Conservation (phyloP, 2,113 vertebrate species). For the Triplophysa tibetana region DNA sequence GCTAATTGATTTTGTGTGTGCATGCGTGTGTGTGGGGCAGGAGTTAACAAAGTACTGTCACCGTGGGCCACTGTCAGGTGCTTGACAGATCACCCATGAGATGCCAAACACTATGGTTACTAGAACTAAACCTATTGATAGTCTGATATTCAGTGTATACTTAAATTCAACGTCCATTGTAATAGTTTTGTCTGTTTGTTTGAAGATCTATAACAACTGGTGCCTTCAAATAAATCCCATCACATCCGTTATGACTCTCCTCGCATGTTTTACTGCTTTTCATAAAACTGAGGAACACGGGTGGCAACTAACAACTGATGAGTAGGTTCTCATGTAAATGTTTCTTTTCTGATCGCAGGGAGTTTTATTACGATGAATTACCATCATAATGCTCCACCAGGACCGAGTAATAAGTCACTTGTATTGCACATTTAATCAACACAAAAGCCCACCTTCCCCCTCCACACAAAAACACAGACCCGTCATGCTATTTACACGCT, state of each 20-base stretch:
- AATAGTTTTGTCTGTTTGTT: conserved; percentile 1
- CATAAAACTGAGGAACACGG: background rate
- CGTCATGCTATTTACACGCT: conserved; percentile 10
- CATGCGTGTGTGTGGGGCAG: background rate
- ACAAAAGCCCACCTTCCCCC: conserved; percentile 11
- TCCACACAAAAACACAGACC: background rate
- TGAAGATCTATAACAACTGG: background rate
- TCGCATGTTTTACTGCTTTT: background rate
- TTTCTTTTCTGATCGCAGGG: background rate
- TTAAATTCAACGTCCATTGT: too few relatives aligned
- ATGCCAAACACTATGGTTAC: background rate
- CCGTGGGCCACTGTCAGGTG: background rate
- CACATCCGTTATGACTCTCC: background rate
- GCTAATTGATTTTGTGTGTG: background rate
- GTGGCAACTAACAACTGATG: background rate
- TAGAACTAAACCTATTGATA: too few relatives aligned
- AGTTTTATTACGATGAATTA: conserved; percentile 5
- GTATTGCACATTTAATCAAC: conserved; percentile 2
- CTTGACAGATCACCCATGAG: background rate
- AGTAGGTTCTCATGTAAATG: background rate
- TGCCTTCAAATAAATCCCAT: background rate
- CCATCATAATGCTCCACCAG: background rate
- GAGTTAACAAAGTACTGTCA: background rate
- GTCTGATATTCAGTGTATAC: too few relatives aligned
- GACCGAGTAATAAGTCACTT: background rate